phyloP scores from a whole-genome alignment of 2,888 invertebrate species.

The Phalangium opilio region DNA sequence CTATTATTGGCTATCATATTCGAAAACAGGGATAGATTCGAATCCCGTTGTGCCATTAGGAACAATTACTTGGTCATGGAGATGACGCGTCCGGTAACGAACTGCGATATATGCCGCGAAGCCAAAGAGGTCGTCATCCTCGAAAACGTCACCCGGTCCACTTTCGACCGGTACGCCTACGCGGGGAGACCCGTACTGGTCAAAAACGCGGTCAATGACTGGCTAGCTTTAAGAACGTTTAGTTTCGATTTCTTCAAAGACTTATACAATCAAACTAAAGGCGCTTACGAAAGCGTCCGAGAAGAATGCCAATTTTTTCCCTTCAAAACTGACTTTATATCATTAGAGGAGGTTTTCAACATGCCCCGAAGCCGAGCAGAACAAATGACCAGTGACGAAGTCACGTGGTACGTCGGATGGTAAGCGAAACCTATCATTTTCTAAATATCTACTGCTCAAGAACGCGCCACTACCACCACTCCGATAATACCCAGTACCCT shows the following conservation, averaged over 20 bases:
- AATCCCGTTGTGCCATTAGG: conserved; percentile 52
- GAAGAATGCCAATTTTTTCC: conserved; percentile 75
- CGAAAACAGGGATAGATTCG: conserved; percentile 7
- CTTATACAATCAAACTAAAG: conserved; percentile 29
- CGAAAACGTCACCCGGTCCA: conserved; percentile 36
- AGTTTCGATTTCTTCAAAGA: conserved; percentile 25
- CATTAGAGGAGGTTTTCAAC: conserved; percentile 56
- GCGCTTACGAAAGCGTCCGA: conserved; percentile 54
- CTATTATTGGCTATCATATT: background rate
- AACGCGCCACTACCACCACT: too few species aligned
- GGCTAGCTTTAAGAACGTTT: conserved; percentile 49
- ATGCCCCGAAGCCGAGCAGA: conserved; percentile 51
- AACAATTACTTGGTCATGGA: conserved; percentile 78
- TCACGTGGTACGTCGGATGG: conserved; percentile 84
- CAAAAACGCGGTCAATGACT: conserved; percentile 54
- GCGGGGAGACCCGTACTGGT: conserved; percentile 62
- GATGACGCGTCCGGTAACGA: conserved; percentile 62
- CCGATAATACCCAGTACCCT: too few species aligned
- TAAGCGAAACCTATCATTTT: conserved; percentile 34
- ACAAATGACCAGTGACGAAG: conserved; percentile 41
- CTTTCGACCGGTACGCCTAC: conserved; percentile 58
- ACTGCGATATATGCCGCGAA: conserved; percentile 60
- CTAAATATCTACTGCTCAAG: too few species aligned
- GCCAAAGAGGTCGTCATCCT: conserved; percentile 50
- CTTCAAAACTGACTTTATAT: conserved; percentile 64